Percentiles rank a stretch among this genome's conserved stretches.
phyloP scores from a whole-genome alignment of 2,113 vertebrate species.

The Bagarius yarrelli region DNA sequence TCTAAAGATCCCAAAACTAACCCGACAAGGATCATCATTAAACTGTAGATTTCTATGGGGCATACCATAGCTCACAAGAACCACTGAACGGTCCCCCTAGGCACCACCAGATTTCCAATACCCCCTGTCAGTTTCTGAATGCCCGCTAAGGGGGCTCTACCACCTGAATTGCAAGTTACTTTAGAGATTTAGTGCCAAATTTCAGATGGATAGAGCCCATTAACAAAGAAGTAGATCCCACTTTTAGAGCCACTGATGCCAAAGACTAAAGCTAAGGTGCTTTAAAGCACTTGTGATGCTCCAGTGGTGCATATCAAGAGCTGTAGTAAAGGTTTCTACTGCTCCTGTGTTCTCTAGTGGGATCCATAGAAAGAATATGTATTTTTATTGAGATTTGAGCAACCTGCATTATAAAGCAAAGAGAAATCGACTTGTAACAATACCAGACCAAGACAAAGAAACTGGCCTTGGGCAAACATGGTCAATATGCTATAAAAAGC shows the following conservation, averaged over 20 bases:
- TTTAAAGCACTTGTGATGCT: too few relatives aligned
- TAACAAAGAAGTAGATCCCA: neutral
- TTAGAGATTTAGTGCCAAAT: neutral
- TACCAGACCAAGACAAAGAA: neutral
- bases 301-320: too few relatives aligned
- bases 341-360: too few relatives aligned
- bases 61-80: too few relatives aligned
- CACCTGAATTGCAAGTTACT: neutral
- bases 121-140: too few relatives aligned
- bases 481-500: conserved; percentile 39
- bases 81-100: too few relatives aligned
- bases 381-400: neutral
- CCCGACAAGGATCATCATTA: too few relatives aligned
- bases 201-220: neutral
- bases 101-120: too few relatives aligned
- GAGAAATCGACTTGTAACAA: neutral
- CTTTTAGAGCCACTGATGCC: neutral
- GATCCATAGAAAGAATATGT: too few relatives aligned
- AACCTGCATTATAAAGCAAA: neutral
- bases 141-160: too few relatives aligned
- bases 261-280: neutral
- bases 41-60: neutral
- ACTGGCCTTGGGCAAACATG: conserved; percentile 23
- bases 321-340: too few relatives aligned
- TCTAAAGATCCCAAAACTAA: neutral